These are phyloP conservation scores for Lottia gigantea DNA, from an alignment of 2,888 invertebrate species.

Conservation along the genomic window DNA sequence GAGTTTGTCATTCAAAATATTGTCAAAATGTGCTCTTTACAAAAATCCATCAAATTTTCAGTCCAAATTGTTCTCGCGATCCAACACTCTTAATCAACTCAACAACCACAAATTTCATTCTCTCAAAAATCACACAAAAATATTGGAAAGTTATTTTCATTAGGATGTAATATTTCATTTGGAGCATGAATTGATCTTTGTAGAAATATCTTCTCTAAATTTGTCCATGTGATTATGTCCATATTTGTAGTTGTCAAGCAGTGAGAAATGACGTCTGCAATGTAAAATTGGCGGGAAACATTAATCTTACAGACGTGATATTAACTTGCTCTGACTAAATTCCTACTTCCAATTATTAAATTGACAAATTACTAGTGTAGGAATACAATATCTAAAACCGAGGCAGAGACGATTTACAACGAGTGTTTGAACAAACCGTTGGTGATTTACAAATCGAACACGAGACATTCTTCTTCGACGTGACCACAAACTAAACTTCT, in stretches of 20 bases:
- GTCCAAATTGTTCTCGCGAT: no score
- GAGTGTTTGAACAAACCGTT: not conserved
- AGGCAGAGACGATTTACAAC: not conserved
- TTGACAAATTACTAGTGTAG: not conserved
- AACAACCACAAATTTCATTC: no score
- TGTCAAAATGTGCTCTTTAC: no score
- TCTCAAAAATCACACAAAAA: no score
- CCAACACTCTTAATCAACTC: no score
- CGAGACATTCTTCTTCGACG: slow-evolving; percentile 17
- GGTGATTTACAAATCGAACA: not conserved
- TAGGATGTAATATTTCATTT: no score
- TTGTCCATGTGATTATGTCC: not conserved
- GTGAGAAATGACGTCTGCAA: slow-evolving; percentile 3
- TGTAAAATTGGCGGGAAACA: not conserved
- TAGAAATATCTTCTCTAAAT: not conserved
- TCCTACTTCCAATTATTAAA: slow-evolving; percentile 1
- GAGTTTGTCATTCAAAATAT: no score
- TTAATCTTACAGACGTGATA: slow-evolving; percentile 4
- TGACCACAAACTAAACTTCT: slow-evolving; percentile 18
- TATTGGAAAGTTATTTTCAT: no score
- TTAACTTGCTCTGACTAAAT: not conserved
- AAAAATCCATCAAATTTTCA: no score
- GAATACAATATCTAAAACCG: not conserved
- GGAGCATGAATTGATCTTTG: slow-evolving; percentile 1
- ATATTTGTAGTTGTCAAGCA: not conserved